These are phyloP conservation scores for Tyto alba DNA, from an alignment of 2,113 vertebrate species.

Conservation along the genomic window DNA sequence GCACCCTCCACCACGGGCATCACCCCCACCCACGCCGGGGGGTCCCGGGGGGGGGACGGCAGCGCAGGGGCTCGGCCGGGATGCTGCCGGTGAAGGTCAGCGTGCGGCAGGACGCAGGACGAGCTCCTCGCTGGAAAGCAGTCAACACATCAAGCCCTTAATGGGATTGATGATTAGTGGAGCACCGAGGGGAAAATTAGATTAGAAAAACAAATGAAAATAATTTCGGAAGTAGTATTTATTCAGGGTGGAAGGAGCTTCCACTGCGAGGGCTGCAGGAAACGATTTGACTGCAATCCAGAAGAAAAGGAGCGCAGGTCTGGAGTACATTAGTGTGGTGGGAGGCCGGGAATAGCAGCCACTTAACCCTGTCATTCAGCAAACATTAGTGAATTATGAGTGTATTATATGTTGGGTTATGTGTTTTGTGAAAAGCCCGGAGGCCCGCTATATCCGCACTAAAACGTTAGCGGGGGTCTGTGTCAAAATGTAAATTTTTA, in stretches of 20 bases:
- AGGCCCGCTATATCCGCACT: neutral
- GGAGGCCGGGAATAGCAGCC: slow-evolving; percentile 62
- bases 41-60: neutral
- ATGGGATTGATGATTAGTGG: slow-evolving; percentile 37
- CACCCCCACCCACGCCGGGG: rapidly evolving
- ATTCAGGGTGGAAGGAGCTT: slow-evolving; percentile 14
- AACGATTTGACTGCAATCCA: slow-evolving; percentile 54
- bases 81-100: neutral
- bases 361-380: slow-evolving; percentile 70
- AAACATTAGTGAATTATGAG: slow-evolving; percentile 68
- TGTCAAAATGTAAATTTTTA: slow-evolving; percentile 54
- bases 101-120: rapidly evolving
- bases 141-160: slow-evolving; percentile 5
- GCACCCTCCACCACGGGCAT: neutral
- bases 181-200: slow-evolving; percentile 57
- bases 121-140: neutral
- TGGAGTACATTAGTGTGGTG: slow-evolving; percentile 63
- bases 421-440: slow-evolving; percentile 1
- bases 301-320: slow-evolving; percentile 27
- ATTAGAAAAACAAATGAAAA: slow-evolving; percentile 62
- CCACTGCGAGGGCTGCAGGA: slow-evolving; percentile 23
- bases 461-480: neutral
- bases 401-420: slow-evolving; percentile 23
- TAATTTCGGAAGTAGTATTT: slow-evolving; percentile 26
- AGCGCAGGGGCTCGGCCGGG: rapidly evolving